Conservation (phyloP, 2,888 invertebrate genomes). For the Thyatira batis region DNA sequence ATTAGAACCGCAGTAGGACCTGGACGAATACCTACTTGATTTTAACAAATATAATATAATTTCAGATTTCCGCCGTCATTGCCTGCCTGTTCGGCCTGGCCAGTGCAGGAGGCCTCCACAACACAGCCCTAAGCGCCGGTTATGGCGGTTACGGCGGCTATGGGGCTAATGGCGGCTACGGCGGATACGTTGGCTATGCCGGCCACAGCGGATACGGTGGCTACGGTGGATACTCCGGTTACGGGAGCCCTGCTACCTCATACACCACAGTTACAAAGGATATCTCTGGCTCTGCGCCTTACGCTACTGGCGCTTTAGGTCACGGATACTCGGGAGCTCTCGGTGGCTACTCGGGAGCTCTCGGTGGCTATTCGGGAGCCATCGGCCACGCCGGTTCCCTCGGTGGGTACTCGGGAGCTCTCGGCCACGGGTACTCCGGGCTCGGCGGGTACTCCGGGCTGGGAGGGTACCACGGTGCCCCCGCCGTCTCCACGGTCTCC, state of each 20-base stretch:
- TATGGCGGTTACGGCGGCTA: neutral
- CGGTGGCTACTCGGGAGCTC: constrained; percentile 19
- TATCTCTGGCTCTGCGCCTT: neutral
- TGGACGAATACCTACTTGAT: too few relatives aligned
- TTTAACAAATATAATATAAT: neutral
- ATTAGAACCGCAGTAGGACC: too few relatives aligned
- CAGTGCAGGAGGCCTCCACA: neutral
- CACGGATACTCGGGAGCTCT: neutral
- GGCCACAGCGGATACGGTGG: constrained; percentile 1
- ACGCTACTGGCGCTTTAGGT: neutral
- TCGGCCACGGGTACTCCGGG: constrained; percentile 3
- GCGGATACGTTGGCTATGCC: neutral
- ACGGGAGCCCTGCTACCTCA: constrained; percentile 2
- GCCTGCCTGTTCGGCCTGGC: constrained; percentile 3
- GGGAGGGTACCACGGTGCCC: constrained; percentile 25
- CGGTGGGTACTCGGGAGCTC: constrained; percentile 9
- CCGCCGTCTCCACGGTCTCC: constrained; percentile 51
- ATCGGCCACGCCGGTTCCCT: constrained; percentile 19
- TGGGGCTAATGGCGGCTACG: neutral
- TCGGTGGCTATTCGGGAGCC: constrained; percentile 15
- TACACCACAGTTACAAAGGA: constrained; percentile 1
- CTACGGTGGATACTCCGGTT: neutral
- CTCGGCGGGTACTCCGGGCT: neutral
- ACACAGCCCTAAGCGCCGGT: neutral
- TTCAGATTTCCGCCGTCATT: neutral